Conservation (phyloP, 2,113 vertebrate genomes). For the Hyperopisus bebe region DNA sequence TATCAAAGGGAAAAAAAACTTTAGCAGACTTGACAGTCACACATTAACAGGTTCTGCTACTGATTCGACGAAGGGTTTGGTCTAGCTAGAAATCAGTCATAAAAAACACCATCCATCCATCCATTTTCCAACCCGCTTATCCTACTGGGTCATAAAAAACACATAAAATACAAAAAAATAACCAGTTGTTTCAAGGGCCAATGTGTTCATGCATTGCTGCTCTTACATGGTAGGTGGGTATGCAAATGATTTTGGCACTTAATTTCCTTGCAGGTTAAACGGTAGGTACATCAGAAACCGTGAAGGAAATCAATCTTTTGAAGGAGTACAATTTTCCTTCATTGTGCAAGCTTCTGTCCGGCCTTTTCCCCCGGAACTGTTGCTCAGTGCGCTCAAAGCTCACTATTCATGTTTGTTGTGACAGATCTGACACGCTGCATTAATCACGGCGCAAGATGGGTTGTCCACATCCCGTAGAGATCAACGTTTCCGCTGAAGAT, state of each 20-base stretch:
- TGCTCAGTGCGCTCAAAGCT: background rate
- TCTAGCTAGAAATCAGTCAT: background rate
- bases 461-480: background rate
- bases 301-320: background rate
- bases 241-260: background rate
- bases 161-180: background rate
- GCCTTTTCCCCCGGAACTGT: background rate
- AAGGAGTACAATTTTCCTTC: background rate
- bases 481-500: background rate
- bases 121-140: no score
- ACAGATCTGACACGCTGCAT: background rate
- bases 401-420: slow-evolving; percentile 5
- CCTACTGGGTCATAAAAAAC: no score
- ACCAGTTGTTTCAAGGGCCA: background rate
- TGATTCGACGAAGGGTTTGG: background rate
- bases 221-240: background rate
- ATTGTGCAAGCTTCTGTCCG: background rate
- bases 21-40: background rate
- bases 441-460: background rate
- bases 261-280: background rate
- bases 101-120: no score
- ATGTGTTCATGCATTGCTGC: background rate
- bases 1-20: background rate
- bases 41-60: background rate
- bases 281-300: background rate